phyloP scores from a whole-genome alignment of 1,140 invertebrate species.

The Yoshiicerus persimilis region DNA sequence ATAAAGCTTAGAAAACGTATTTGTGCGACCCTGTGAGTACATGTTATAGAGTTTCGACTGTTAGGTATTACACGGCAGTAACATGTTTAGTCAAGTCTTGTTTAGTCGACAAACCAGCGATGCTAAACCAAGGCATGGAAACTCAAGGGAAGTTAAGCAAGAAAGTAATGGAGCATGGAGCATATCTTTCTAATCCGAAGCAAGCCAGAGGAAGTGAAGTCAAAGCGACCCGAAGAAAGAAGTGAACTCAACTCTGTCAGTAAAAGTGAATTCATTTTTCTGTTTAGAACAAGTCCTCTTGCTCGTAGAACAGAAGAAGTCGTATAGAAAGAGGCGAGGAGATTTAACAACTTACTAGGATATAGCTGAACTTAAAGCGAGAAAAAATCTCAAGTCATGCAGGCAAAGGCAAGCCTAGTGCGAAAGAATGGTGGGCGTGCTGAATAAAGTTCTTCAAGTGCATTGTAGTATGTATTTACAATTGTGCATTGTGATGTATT shows the following conservation, averaged over 20 bases:
- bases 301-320: not conserved
- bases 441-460: slow-evolving; percentile 6
- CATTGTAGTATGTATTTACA: not conserved
- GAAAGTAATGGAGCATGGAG: slow-evolving; percentile 21
- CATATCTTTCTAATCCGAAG: slow-evolving; percentile 14
- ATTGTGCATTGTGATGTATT: not conserved
- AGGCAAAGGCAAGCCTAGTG: not conserved
- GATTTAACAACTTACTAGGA: not conserved
- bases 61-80: not conserved
- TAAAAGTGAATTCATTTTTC: not conserved
- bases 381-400: not conserved
- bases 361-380: not conserved
- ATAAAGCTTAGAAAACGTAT: not conserved
- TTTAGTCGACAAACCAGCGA: not conserved
- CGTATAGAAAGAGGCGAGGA: not conserved
- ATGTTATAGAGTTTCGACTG: not conserved
- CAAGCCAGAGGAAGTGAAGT: not conserved
- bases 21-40: not conserved
- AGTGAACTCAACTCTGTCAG: not conserved
- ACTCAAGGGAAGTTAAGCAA: not conserved
- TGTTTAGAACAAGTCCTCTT: not conserved
- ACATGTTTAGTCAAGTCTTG: not conserved
- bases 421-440: slow-evolving; percentile 4
- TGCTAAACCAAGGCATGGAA: not conserved
- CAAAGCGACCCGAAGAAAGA: slow-evolving; percentile 4